Percentiles rank a stretch among this genome's conserved stretches.
Evolutionary conservation across 2,888 invertebrate species (phyloP).

Genomic region (Zygaena filipendulae): DNA sequence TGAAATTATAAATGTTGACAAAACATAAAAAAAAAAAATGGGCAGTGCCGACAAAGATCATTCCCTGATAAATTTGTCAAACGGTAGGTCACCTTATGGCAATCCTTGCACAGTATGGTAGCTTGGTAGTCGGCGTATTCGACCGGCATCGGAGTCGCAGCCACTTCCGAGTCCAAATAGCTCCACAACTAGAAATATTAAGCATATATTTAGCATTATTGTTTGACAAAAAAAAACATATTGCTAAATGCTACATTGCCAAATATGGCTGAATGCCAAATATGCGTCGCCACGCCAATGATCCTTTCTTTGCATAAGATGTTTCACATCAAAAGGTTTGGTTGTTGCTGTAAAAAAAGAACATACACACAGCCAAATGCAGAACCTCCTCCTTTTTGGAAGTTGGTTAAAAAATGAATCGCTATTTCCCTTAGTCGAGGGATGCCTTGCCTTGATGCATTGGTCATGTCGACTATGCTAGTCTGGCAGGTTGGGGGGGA

Average conservation of each 20-base stretch:
- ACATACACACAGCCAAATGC: not conserved
- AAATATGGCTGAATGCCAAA: no score
- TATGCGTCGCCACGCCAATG: no score
- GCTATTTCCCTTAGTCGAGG: no score
- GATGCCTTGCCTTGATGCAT: no score
- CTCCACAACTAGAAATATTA: constrained; percentile 73
- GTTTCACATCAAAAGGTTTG: no score
- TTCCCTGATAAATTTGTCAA: no score
- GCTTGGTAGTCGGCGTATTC: constrained; percentile 84
- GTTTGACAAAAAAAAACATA: not conserved
- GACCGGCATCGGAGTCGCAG: constrained; percentile 84
- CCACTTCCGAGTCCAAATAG: constrained; percentile 84
- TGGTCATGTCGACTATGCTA: constrained; percentile 87
- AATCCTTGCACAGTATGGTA: constrained; percentile 90
- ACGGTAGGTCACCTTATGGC: constrained; percentile 92
- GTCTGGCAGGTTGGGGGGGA: constrained; percentile 91
- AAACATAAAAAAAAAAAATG: no score
- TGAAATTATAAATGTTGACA: no score
- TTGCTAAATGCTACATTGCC: no score
- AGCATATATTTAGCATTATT: not conserved
- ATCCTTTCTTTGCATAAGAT: no score
- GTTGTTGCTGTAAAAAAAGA: not conserved
- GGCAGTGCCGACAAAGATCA: no score
- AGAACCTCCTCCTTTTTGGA: not conserved
- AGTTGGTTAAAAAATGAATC: not conserved